Base-by-base conservation (phyloP, 2,797 vertebrate species). In the Galago senegalensis region DNA sequence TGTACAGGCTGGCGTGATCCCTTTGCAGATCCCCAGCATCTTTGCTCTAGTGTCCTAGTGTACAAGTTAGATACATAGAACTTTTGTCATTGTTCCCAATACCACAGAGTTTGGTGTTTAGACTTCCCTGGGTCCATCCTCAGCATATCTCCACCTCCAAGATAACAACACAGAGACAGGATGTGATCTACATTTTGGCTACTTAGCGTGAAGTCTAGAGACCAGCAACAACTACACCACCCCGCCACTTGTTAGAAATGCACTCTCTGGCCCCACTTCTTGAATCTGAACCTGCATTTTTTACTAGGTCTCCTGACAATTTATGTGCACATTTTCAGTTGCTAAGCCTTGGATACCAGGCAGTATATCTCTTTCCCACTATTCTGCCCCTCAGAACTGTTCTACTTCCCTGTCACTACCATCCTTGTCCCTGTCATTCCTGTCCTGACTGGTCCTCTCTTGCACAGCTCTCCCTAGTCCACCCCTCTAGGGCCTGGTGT, bases 281-380 rank as follows among this genome's bases (percentile, higher is more conserved):
- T 80, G 17, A 56, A 43, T 93, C 80, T 49, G 29, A 81, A 89
- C n/a, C 61, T 31, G 37, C 81, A 65, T 61, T 80, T 40, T 56
- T 29, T 40, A 49, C 7, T 56, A 80, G 69, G 67, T 72, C 70
- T 93, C 53, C 20, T 49, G 89, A 25, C 25, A 70, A 5, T 27
- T 34, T 1, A 3, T 23, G 16, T 53, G 65, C 29, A 13, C 9
- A 7, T 67, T 46, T 40, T 43, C 29, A 3, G 34, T n/a, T 23
- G 85, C 27, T 25, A 23, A 76, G 9, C 7, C 72, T 82, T n/a
- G 23, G 20, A 5, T 31, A 2, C 37, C 27, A 2, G 16, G 1
- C n/a, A 23, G 4, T 7, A 3, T 13, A 0, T 63, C n/a, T 61
- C 25, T 73, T 0, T 60, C 7, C 17, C 34, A 0, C 5, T 13